Conservation (phyloP, 2,888 invertebrate genomes). For the Stramonita haemastoma region DNA sequence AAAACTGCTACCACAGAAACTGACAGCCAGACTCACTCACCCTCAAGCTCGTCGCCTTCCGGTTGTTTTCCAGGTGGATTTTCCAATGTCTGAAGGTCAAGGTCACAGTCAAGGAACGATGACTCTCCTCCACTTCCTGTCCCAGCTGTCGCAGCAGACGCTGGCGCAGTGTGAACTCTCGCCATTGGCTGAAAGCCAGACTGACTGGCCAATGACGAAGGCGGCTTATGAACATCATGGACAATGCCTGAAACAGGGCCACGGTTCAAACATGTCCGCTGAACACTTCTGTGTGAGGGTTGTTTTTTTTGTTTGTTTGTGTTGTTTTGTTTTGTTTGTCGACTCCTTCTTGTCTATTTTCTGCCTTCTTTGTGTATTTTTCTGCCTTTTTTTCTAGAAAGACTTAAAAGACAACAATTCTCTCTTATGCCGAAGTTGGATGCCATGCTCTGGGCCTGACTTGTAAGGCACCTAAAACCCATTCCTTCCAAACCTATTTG, state of each 20-base stretch:
- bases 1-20: no score
- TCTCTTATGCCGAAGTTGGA: no score
- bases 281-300: no score
- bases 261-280: background rate
- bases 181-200: slow-evolving; percentile 68
- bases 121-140: slow-evolving; percentile 50
- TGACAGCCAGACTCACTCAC: slow-evolving; percentile 47
- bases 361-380: no score
- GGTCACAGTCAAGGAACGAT: slow-evolving; percentile 48
- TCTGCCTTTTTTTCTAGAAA: no score
- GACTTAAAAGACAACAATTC: no score
- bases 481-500: no score
- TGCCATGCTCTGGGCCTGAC: no score
- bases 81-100: slow-evolving; percentile 57
- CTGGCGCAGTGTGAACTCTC: slow-evolving; percentile 60
- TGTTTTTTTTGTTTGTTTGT: no score
- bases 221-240: slow-evolving; percentile 57
- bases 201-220: slow-evolving; percentile 66
- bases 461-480: no score
- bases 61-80: slow-evolving; percentile 49
- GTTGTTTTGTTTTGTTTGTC: no score
- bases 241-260: slow-evolving; percentile 56
- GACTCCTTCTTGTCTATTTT: no score
- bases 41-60: slow-evolving; percentile 57
- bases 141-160: slow-evolving; percentile 57